phyloP scores from a whole-genome alignment of 2,888 invertebrate species.

The Volucella inflata region DNA sequence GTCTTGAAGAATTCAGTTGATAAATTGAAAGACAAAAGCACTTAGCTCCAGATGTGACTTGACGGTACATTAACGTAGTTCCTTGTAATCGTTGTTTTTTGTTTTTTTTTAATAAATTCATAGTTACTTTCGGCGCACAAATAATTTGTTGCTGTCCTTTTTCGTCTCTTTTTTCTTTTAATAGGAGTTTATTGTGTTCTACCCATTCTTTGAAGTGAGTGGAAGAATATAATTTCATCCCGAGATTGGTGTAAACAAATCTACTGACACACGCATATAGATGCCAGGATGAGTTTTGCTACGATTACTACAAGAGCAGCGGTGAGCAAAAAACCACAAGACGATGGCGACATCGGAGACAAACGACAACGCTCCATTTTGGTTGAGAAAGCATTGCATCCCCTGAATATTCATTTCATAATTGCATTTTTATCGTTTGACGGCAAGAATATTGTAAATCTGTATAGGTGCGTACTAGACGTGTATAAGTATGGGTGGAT shows the following conservation, averaged over 20 bases:
- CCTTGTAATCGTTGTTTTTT: background rate
- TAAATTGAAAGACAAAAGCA: conserved; percentile 1
- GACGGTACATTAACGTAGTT: conserved; percentile 26
- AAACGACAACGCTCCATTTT: conserved; percentile 3
- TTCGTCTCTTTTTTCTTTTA: conserved; percentile 16
- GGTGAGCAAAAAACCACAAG: conserved; percentile 42
- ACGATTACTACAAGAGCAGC: background rate
- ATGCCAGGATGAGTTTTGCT: too few relatives aligned
- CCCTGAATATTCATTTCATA: conserved; percentile 67
- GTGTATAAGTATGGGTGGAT: conserved; percentile 23
- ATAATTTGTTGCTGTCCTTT: conserved; percentile 37
- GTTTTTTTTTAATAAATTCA: conserved; percentile 48
- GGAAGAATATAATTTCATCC: conserved; percentile 67
- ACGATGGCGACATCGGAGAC: background rate
- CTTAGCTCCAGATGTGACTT: conserved; percentile 43
- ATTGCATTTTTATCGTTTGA: conserved; percentile 34
- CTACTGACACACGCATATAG: background rate
- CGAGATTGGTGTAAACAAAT: conserved; percentile 61
- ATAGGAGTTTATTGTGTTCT: conserved; percentile 27
- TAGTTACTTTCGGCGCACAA: conserved; percentile 25
- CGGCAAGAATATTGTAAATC: conserved; percentile 24
- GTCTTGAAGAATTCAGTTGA: too few relatives aligned
- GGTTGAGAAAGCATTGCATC: conserved; percentile 50
- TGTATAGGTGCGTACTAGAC: conserved; percentile 4
- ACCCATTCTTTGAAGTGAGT: conserved; percentile 41